phyloP scores from a whole-genome alignment of 2,113 vertebrate genomes.

The Ammodytes marinus region DNA sequence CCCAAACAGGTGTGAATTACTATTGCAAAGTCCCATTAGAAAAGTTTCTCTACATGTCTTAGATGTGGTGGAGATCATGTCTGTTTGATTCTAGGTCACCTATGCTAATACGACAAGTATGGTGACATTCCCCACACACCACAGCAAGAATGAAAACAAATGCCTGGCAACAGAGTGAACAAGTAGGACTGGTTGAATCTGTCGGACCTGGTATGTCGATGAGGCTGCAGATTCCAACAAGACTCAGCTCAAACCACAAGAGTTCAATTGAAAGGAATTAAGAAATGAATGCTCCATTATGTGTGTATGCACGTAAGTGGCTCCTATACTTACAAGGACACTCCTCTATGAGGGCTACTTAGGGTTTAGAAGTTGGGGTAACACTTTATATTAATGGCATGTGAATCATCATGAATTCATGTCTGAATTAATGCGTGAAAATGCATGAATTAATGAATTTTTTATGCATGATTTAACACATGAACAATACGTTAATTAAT shows the following conservation, averaged over 20 bases:
- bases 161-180: conserved; percentile 18
- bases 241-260: conserved; percentile 8
- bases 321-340: neutral
- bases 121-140: neutral
- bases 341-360: neutral
- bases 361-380: no score
- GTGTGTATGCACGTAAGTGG: neutral
- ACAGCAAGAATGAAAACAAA: neutral
- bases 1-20: no score
- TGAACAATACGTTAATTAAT: no score
- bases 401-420: no score
- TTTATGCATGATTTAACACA: no score
- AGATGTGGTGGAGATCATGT: neutral
- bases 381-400: no score
- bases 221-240: neutral
- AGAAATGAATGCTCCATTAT: neutral
- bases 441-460: no score
- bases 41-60: neutral
- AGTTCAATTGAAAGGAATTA: neutral
- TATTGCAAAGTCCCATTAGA: no score
- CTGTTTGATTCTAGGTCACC: neutral
- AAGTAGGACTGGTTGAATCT: conserved; percentile 37
- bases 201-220: conserved; percentile 18
- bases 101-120: no score
- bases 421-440: no score